Evolutionary conservation across 2,797 vertebrate genomes (phyloP).

Genomic region (Cheirogaleus major): DNA sequence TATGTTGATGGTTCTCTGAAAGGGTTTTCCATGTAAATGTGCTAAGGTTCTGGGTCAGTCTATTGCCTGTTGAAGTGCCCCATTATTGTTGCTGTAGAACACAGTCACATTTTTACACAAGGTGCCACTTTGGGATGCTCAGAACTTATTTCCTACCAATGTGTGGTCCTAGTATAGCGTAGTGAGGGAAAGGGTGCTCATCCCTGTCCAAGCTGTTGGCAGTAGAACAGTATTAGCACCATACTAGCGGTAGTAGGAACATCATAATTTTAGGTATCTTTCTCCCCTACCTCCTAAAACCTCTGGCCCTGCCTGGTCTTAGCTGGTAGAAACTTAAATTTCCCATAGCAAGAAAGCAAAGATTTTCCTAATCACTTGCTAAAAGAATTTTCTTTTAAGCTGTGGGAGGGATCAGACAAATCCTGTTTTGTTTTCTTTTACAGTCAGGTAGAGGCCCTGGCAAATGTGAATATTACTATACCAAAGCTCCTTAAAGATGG

Average conservation of each 20-base stretch:
- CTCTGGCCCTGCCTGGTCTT: neutral
- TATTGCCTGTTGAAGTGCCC: neutral
- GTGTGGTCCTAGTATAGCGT: neutral
- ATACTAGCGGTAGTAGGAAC: neutral
- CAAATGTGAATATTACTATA: neutral
- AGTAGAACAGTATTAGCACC: neutral
- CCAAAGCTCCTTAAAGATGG: neutral
- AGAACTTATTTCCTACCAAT: neutral
- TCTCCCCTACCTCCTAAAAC: neutral
- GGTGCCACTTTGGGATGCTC: neutral
- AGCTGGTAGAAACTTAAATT: constrained; percentile 16
- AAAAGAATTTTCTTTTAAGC: constrained; percentile 37
- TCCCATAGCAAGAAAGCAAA: neutral
- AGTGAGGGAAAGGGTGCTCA: neutral
- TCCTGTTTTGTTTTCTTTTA: constrained; percentile 1
- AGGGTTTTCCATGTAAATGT: neutral
- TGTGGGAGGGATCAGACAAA: neutral
- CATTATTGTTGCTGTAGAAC: too few relatives aligned
- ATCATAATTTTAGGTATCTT: neutral
- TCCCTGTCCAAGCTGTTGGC: neutral
- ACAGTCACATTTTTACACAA: neutral
- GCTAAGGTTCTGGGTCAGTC: neutral
- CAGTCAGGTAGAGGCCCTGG: neutral
- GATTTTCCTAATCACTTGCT: constrained; percentile 10
- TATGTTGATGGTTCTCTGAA: neutral